These are phyloP conservation scores for Ecliptopera silaceata DNA, from an alignment of 2,888 invertebrate species.

Conservation along the genomic window DNA sequence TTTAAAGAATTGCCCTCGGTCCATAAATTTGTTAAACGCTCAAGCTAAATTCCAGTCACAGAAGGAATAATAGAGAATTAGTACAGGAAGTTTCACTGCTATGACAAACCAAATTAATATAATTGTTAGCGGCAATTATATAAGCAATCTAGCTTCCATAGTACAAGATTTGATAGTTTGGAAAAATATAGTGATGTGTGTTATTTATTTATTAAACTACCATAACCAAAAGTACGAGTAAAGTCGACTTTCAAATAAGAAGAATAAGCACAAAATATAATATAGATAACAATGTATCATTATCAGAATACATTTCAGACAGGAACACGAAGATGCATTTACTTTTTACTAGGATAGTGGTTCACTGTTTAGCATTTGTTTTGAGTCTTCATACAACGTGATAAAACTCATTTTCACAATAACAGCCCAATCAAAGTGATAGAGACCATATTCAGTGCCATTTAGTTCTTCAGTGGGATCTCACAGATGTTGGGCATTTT, in stretches of 20 bases:
- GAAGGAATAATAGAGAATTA: neutral
- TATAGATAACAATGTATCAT: no score
- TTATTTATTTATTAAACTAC: no score
- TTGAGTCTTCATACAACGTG: neutral
- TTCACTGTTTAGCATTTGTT: no score
- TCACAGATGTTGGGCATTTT: constrained; percentile 36
- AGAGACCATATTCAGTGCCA: constrained; percentile 32
- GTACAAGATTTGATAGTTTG: no score
- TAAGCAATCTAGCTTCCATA: no score
- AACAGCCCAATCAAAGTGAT: neutral
- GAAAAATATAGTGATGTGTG: no score
- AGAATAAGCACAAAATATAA: no score
- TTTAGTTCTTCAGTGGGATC: constrained; percentile 48
- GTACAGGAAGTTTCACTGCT: constrained; percentile 1
- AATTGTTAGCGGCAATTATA: neutral
- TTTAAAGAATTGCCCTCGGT: constrained; percentile 57
- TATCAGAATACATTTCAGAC: no score
- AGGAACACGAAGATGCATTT: no score
- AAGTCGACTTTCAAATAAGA: no score
- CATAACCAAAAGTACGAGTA: no score
- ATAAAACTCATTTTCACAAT: constrained; percentile 5
- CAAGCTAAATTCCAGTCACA: constrained; percentile 45
- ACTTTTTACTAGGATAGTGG: no score
- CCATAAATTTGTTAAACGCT: constrained; percentile 60
- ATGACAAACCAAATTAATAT: neutral